phyloP scores from a whole-genome alignment of 2,888 invertebrate genomes.

The Podabrus alpinus region DNA sequence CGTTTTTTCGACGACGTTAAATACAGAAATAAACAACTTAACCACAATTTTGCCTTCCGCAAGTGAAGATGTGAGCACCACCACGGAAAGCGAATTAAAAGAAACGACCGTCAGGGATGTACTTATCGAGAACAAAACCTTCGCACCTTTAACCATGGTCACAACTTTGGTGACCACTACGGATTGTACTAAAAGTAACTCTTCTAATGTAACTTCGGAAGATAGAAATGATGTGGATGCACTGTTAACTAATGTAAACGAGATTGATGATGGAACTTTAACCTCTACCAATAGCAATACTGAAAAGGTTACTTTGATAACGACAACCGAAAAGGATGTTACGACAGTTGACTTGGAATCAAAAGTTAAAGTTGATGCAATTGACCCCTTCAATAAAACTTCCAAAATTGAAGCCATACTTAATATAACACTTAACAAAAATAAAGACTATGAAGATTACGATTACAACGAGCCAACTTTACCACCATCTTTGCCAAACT shows the following conservation, averaged over 20 bases:
- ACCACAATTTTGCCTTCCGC: slow-evolving; percentile 26
- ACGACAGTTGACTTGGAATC: slow-evolving; percentile 37
- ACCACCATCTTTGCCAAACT: slow-evolving; percentile 82
- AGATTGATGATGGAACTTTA: slow-evolving; percentile 1
- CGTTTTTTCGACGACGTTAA: slow-evolving; percentile 30
- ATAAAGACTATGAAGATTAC: slow-evolving; percentile 68
- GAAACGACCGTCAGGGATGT: slow-evolving; percentile 10
- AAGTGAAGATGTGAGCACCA: slow-evolving; percentile 11
- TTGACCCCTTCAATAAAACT: slow-evolving; percentile 49
- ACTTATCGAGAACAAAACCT: slow-evolving; percentile 24
- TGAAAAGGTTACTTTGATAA: not conserved
- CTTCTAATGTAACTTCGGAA: not conserved
- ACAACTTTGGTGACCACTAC: slow-evolving; percentile 48
- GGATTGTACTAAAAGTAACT: slow-evolving; percentile 44
- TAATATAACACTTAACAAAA: slow-evolving; percentile 61
- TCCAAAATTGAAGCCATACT: slow-evolving; percentile 57
- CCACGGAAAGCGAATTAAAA: slow-evolving; percentile 15
- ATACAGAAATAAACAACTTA: slow-evolving; percentile 36
- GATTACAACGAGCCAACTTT: slow-evolving; percentile 73
- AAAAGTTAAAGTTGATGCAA: slow-evolving; percentile 54
- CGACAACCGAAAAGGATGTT: slow-evolving; percentile 15
- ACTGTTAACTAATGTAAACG: not conserved
- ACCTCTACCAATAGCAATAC: not conserved
- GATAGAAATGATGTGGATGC: not conserved
- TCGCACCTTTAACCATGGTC: slow-evolving; percentile 38